Conservation (phyloP, 2,888 invertebrate species). For the Actias luna region DNA sequence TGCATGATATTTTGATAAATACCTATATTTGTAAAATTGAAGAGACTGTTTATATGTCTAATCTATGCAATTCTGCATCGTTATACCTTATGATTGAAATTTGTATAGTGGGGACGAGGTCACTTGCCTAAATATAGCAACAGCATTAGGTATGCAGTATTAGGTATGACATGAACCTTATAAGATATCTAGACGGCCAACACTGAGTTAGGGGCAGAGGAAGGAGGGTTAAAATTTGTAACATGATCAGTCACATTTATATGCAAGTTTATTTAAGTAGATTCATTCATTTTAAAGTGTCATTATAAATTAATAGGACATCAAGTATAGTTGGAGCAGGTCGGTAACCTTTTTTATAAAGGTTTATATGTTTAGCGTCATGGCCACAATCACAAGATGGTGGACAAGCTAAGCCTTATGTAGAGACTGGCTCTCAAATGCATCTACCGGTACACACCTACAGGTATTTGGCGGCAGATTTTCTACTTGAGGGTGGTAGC, state of each 20-base stretch:
- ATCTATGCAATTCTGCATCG: constrained; percentile 30
- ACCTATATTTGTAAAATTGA: background rate
- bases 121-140: constrained; percentile 31
- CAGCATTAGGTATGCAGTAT: constrained; percentile 22
- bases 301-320: too few relatives aligned
- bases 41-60: too few relatives aligned
- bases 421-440: too few relatives aligned
- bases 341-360: too few relatives aligned
- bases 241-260: background rate
- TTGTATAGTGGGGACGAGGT: constrained; percentile 33
- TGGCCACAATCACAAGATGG: too few relatives aligned
- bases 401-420: too few relatives aligned
- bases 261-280: background rate
- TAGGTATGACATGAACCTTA: constrained; percentile 28
- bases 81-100: constrained; percentile 30
- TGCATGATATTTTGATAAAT: background rate
- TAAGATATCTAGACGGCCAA: constrained; percentile 13
- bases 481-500: too few relatives aligned
- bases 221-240: background rate
- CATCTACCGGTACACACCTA: too few relatives aligned
- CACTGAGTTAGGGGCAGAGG: background rate
- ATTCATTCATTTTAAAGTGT: background rate
- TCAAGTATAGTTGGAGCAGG: too few relatives aligned
- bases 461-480: too few relatives aligned
- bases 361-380: too few relatives aligned